These are phyloP conservation scores for Ferrisia virgata DNA, from an alignment of 2,888 invertebrate species.

Conservation along the genomic window DNA sequence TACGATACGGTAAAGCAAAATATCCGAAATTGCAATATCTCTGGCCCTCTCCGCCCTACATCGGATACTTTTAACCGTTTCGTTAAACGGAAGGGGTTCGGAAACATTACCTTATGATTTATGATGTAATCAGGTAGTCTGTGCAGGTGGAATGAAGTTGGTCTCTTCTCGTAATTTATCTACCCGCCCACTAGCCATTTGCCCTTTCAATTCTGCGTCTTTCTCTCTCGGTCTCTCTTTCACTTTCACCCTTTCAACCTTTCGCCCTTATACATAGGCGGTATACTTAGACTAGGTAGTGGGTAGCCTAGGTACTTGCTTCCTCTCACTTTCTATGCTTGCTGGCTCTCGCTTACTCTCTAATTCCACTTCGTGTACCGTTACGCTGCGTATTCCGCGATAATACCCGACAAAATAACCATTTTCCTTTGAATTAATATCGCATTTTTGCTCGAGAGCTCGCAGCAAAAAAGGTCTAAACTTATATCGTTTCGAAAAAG, in stretches of 20 bases:
- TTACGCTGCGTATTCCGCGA: slow-evolving; percentile 23
- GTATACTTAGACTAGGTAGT: too few relatives aligned
- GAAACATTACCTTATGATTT: slow-evolving; percentile 30
- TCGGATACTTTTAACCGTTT: slow-evolving; percentile 16
- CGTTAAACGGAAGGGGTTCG: slow-evolving; percentile 26
- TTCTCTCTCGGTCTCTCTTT: background rate
- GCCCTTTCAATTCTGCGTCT: background rate
- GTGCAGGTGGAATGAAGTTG: slow-evolving; percentile 30
- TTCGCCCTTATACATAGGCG: too few relatives aligned
- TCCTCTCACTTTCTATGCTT: too few relatives aligned
- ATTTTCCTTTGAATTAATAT: slow-evolving; percentile 27
- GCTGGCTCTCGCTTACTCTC: background rate
- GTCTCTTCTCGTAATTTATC: slow-evolving; percentile 28
- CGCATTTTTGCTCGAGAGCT: slow-evolving; percentile 17
- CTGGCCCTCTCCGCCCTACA: background rate
- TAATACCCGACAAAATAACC: slow-evolving; percentile 23
- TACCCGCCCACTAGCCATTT: slow-evolving; percentile 28
- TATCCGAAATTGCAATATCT: slow-evolving; percentile 13
- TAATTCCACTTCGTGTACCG: slow-evolving; percentile 13
- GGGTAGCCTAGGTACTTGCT: too few relatives aligned
- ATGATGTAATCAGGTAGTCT: slow-evolving; percentile 26
- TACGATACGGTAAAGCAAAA: background rate
- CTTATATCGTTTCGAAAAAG: slow-evolving; percentile 21
- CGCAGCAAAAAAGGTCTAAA: background rate
- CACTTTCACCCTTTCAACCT: too few relatives aligned